These are phyloP conservation scores for Brachypteracias leptosomus DNA, from an alignment of 2,113 vertebrate species.

Conservation along the genomic window DNA sequence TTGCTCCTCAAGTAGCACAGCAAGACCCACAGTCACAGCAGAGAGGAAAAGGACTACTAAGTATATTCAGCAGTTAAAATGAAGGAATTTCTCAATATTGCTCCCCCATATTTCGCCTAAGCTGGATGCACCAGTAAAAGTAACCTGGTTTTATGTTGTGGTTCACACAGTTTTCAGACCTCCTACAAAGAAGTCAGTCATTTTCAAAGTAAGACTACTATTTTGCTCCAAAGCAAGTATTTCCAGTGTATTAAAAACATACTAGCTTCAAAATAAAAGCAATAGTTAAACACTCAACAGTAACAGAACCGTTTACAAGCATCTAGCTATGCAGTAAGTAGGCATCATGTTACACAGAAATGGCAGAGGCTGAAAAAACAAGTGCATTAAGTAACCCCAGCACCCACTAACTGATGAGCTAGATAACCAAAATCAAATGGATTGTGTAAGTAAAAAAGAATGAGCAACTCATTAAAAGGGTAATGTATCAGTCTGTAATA, in stretches of 20 bases:
- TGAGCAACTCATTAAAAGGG: constrained; percentile 2
- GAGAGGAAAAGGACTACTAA: not conserved
- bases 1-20: not conserved
- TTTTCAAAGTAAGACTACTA: not conserved
- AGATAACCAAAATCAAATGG: constrained; percentile 40
- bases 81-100: not conserved
- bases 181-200: not conserved
- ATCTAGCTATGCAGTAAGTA: not conserved
- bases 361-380: not conserved
- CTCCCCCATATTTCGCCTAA: not conserved
- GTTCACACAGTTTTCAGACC: not conserved
- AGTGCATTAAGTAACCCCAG: not conserved
- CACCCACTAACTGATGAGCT: not conserved
- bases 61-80: not conserved
- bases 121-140: not conserved
- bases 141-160: not conserved
- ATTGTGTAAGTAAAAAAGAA: not conserved
- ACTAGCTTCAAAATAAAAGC: not conserved
- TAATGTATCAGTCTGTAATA: not conserved
- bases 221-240: not conserved
- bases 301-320: not conserved
- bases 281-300: not conserved
- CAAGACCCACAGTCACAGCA: not conserved
- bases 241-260: not conserved
- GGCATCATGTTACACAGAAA: constrained; percentile 1